Base-by-base conservation (phyloP, 2,797 vertebrate species). In the Nannoperca australis region DNA sequence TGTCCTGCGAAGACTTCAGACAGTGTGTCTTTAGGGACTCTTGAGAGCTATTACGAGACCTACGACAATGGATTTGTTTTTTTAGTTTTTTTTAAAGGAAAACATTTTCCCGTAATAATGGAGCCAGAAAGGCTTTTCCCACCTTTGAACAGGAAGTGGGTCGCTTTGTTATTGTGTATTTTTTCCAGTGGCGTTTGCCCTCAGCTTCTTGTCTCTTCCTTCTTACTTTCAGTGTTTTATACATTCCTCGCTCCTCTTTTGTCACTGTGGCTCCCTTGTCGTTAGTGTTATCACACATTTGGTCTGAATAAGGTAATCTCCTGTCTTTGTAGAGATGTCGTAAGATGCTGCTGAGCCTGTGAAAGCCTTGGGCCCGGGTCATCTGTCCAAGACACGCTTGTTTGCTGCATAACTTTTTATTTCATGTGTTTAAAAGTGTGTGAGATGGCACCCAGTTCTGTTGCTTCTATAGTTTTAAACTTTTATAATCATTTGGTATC, bases 141-240 rank as follows among this genome's bases (percentile, higher is more conserved):
- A 82, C 78, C 82, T 90, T 79, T 50, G 59, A 85, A 74, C 74
- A 85, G 89, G 82, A 93, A 90, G 81, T 88, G 75, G 89, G 87
- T 89, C 86, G 86, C 61, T 38, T 79, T 86, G 51, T 87, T 74
- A 54, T 82, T 87, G 85, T 76, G 36, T 67, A 27, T 61, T 77
- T 20, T 66, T 73, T 69, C 60, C 71, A 66, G 59, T 71, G 20
- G 56, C 83, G 71, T 92, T 87, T 88, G 82, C 90, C 53, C 53
- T 81, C 47, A 18, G 64, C 76, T 83, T 88, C 87, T 82, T 88
- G 78, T 73, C 81, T 83, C 82, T 36, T 86, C 77, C 89, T 90
- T 88, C 84, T 82, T 58, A 67, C 76, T 76, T 73, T 80, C 63
- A 55, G 24, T 47, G 12, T 30, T 15, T 60, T 17, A 77, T 34